A percentile compares a stretch with the other conserved stretches of the same genome.
These are phyloP conservation scores for Diaperis boleti DNA, from an alignment of 2,888 invertebrate genomes.

Conservation along the genomic window DNA sequence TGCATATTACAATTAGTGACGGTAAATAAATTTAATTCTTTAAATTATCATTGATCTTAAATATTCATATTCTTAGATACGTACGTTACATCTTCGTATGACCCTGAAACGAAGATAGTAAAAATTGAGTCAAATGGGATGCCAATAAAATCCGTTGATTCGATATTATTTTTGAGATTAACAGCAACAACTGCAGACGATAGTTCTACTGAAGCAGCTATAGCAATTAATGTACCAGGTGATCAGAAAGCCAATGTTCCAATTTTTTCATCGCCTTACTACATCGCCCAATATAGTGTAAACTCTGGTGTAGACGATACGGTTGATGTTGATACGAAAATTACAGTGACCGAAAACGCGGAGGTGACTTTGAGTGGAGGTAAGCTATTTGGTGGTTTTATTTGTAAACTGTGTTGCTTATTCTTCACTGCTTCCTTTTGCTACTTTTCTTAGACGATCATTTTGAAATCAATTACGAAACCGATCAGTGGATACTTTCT, in stretches of 20 bases:
- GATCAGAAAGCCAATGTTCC: constrained; percentile 15
- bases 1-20: background rate
- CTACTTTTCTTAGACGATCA: constrained; percentile 1
- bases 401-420: background rate
- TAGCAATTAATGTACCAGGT: constrained; percentile 6
- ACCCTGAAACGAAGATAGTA: background rate
- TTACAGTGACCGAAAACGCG: constrained; percentile 6
- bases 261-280: constrained; percentile 20
- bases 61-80: constrained; percentile 4
- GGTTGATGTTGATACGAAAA: background rate
- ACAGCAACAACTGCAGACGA: constrained; percentile 52
- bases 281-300: constrained; percentile 13
- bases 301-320: background rate
- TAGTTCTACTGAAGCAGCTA: constrained; percentile 56
- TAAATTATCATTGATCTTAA: background rate
- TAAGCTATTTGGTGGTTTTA: constrained; percentile 41
- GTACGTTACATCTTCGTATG: background rate
- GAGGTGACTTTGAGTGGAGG: constrained; percentile 32
- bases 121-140: background rate
- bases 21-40: constrained; percentile 14
- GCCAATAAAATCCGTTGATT: background rate
- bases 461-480: background rate
- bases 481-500: background rate
- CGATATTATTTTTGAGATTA: constrained; percentile 17
- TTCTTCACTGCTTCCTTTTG: constrained; percentile 5